Percentiles rank a stretch among this genome's conserved stretches.
phyloP scores from a whole-genome alignment of 2,888 invertebrate genomes.

The Sphaerophoria rueppellii region DNA sequence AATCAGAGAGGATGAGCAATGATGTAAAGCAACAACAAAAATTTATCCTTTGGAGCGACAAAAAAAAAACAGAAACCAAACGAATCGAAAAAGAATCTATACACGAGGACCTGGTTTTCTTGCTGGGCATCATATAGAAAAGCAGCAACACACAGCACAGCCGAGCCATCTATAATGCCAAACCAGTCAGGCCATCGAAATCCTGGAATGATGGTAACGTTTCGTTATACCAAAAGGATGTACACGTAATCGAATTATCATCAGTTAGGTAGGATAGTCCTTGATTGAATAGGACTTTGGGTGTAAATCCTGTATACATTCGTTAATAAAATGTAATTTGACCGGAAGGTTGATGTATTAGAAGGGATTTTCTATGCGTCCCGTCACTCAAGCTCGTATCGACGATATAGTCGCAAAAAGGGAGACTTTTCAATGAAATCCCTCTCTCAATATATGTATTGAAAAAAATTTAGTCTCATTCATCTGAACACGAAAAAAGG shows the following conservation, averaged over 20 bases:
- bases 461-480: constrained; percentile 21
- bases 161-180: not conserved
- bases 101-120: constrained; percentile 45
- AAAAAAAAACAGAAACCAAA: constrained; percentile 8
- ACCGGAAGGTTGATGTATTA: constrained; percentile 69
- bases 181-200: not conserved
- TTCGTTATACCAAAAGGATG: constrained; percentile 65
- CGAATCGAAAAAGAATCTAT: not conserved
- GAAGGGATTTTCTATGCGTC: constrained; percentile 62
- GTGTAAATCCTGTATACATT: constrained; percentile 74
- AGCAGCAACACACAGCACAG: not conserved
- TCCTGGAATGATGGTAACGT: constrained; percentile 54
- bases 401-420: constrained; percentile 3
- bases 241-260: constrained; percentile 81
- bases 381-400: not conserved
- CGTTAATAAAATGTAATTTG: constrained; percentile 74
- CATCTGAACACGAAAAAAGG: constrained; percentile 28
- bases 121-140: constrained; percentile 31
- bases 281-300: constrained; percentile 74
- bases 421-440: constrained; percentile 39
- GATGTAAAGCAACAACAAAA: constrained; percentile 31
- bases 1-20: constrained; percentile 61
- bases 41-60: constrained; percentile 32
- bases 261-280: constrained; percentile 76
- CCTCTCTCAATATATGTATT: not conserved